Base-by-base conservation (phyloP, 2,888 invertebrate genomes). In the Cerastoderma edule region DNA sequence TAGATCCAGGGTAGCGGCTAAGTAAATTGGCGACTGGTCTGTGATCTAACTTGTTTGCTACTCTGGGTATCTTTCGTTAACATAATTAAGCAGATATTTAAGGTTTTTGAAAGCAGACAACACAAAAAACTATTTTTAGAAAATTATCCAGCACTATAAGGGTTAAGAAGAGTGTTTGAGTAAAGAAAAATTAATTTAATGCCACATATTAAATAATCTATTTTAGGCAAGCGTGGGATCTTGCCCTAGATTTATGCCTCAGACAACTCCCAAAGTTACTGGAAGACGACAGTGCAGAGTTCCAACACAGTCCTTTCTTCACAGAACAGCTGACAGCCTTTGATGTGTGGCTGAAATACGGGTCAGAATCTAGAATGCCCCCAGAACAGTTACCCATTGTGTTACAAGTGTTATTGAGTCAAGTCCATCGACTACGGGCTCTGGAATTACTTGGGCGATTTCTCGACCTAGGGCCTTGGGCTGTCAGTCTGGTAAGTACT, bases 321-420 rank as follows among this genome's bases (percentile, higher is more conserved):
- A 97, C 98, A 91, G 98, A 99, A 92, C 99, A 99, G 93, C 94
- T 99, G 75, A 98, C 98, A 56, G 99, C 99, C 57, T 99, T 99
- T 94, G 96, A 98, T 93, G 97, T 97, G 56, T 98, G 98, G 98
- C 94, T 98, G 60, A 95, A 95, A 74, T 95, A 96, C 76, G 97
- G 96, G 88, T 95, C 95, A 0, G 95, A 96, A 85, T 93, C 94
- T 73, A 95, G 97, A n/a, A 95, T 95, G 85, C 96, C 98, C 32
- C 99, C 99, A 0, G 97, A 98, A 93, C 99, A 99, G 93, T 94
- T 99, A 88, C 99, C 99, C 0, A 98, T 99, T 92, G 98, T 99
- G 72, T 94, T 99, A 86, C 99, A 99, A 94, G 94, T 94, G 28
- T 90, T 95, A 33, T 91, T 95, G 39, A 95, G 95, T 92, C 95